Evolutionary conservation across 2,888 invertebrate species (phyloP).

Genomic region (Rhamphomyia laevipes): DNA sequence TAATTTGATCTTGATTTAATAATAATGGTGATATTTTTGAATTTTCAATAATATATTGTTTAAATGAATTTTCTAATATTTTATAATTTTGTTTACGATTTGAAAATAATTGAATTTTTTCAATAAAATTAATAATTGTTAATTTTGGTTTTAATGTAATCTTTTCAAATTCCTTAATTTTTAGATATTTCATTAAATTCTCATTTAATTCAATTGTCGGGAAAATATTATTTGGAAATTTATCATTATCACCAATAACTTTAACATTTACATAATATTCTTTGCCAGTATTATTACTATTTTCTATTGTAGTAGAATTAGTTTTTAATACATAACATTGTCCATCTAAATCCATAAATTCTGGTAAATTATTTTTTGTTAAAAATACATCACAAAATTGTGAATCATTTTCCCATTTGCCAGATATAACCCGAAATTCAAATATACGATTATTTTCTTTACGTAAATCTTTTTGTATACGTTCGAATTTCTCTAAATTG

Average conservation of each 20-base stretch:
- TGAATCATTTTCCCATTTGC: constrained; percentile 26
- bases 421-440: constrained; percentile 33
- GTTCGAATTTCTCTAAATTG: constrained; percentile 31
- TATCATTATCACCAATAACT: constrained; percentile 21
- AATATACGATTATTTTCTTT: constrained; percentile 28
- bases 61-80: constrained; percentile 35
- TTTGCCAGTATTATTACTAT: background rate
- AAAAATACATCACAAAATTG: constrained; percentile 36
- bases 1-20: constrained; percentile 35
- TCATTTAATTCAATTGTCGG: constrained; percentile 34
- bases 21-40: constrained; percentile 28
- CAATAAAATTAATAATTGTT: constrained; percentile 33
- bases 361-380: constrained; percentile 30
- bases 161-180: constrained; percentile 31
- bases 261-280: constrained; percentile 21
- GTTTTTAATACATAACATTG: constrained; percentile 28
- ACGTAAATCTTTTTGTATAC: constrained; percentile 28
- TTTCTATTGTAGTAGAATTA: constrained; percentile 1
- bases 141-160: constrained; percentile 30
- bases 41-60: constrained; percentile 31
- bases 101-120: constrained; percentile 35
- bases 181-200: constrained; percentile 31
- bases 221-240: constrained; percentile 29
- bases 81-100: constrained; percentile 33
- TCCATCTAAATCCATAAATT: constrained; percentile 32